Base-by-base conservation (phyloP, 1,140 invertebrate species). In the Trichonephila inaurata region DNA sequence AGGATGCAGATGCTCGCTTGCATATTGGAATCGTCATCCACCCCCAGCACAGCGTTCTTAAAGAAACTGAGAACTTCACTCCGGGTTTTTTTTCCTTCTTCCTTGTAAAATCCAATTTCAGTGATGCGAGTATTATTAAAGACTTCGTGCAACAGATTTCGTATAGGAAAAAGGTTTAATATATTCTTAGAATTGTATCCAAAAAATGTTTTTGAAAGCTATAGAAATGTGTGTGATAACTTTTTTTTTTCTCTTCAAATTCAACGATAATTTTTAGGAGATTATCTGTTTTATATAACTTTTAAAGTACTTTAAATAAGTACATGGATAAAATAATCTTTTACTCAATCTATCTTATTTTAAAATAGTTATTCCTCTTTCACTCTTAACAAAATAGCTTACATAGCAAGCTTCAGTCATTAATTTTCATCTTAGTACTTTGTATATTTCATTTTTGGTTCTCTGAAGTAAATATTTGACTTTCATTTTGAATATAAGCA, bases 1-100 rank as follows among this genome's bases (percentile, higher is more conserved):
- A 62, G 66, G 40, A 89, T 89, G 88, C 88, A 89, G 64, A 89
- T 77, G 88, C 44, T 89, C 16, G 72, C 33, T 33, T 77, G 72
- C 72, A 77, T 77, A 77, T 77, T 77, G 72, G 72, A 77, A 77
- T 77, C 72, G 28, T 40, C 72, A 19, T 2, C 62, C 16, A 0
- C 19, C 16, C 18, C 18, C 18, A 2, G 14, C 21, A 64, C 6
- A 64, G 2, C 18, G 62, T 18, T 21, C 21, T 64, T 77, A 77
- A 33, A 16, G 33, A 77, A 77, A 77, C 28, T 77, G 72, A 77
- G 28, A 77, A 77, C 24, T 77, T 33, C 28, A 7, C 24, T 77
- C 18, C 72, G 16, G 33, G 33, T 40, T 4, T 16, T 28, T 16
- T 18, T 12, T 40, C 33, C 28, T 28, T 28, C 72, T 40, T 40